A percentile compares a stretch with the other conserved stretches of the same genome.
Evolutionary conservation across 2,888 invertebrate genomes (phyloP).

Genomic region (Pristionchus maxplancki): DNA sequence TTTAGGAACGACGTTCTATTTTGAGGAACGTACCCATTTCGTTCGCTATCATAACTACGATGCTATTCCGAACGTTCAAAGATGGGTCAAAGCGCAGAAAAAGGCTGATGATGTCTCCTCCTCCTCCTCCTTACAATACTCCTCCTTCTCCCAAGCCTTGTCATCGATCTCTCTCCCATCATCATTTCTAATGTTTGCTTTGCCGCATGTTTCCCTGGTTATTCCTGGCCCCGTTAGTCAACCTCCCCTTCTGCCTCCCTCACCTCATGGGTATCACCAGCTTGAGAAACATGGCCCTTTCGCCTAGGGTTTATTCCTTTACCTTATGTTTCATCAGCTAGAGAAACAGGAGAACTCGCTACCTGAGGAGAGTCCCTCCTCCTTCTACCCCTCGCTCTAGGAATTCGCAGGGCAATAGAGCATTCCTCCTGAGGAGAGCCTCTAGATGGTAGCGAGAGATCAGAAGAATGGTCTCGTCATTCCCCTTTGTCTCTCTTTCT

Average conservation of each 20-base stretch:
- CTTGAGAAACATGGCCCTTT: neutral
- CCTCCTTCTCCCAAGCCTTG: neutral
- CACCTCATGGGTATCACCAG: neutral
- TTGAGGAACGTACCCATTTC: no score
- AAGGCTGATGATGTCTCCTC: neutral
- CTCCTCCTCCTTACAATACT: no score
- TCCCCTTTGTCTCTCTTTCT: neutral
- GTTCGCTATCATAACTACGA: neutral
- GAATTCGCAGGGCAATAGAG: no score
- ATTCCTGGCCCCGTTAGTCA: neutral
- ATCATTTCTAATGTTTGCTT: neutral
- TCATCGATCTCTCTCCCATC: slow-evolving; percentile 22
- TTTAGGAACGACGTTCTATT: no score
- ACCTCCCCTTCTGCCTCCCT: neutral
- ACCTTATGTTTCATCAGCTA: neutral
- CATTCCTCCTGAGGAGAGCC: no score
- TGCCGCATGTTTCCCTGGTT: neutral
- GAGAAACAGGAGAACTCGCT: neutral
- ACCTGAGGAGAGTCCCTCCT: neutral
- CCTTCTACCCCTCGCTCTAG: neutral
- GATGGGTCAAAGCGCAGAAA: neutral
- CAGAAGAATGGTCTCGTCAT: no score
- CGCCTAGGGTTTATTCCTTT: neutral
- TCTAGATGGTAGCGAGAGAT: no score
- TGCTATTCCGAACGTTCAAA: neutral